Evolutionary conservation across 2,797 vertebrate species (phyloP).

Genomic region (Buceros bicornis): DNA sequence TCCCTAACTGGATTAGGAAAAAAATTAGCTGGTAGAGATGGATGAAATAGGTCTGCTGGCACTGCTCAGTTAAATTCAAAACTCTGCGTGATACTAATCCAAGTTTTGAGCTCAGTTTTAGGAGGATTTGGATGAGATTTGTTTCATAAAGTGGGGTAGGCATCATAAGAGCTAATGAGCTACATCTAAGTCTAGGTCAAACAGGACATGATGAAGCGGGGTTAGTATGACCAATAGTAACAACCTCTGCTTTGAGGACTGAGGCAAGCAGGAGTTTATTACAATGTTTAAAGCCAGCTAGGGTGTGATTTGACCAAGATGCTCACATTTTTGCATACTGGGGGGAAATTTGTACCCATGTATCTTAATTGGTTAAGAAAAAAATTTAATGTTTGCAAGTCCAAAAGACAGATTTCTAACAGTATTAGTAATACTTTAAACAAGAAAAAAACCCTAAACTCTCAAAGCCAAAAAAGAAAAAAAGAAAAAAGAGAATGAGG

Average conservation of each 20-base stretch:
- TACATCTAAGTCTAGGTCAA: not conserved
- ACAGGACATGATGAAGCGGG: not conserved
- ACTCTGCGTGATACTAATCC: not conserved
- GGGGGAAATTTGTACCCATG: constrained; percentile 22
- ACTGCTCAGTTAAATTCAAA: not conserved
- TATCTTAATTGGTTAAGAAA: not conserved
- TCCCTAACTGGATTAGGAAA: rapidly evolving
- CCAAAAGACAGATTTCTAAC: not conserved
- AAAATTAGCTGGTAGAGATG: not conserved
- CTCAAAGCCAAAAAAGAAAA: not conserved
- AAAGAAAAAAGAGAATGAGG: not conserved
- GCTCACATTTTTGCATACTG: constrained; percentile 13
- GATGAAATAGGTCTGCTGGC: not conserved
- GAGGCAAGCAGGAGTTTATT: not conserved
- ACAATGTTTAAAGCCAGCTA: not conserved
- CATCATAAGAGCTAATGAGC: not conserved
- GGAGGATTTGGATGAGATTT: not conserved
- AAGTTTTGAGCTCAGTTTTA: not conserved
- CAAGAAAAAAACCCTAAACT: not conserved
- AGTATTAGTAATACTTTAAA: not conserved
- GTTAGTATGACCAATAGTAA: not conserved
- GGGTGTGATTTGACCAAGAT: not conserved
- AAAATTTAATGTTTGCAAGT: not conserved
- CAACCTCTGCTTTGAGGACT: not conserved
- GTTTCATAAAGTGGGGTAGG: not conserved